Evolutionary conservation across 1,140 invertebrate genomes (phyloP).

Genomic region (Cephus cinctus): DNA sequence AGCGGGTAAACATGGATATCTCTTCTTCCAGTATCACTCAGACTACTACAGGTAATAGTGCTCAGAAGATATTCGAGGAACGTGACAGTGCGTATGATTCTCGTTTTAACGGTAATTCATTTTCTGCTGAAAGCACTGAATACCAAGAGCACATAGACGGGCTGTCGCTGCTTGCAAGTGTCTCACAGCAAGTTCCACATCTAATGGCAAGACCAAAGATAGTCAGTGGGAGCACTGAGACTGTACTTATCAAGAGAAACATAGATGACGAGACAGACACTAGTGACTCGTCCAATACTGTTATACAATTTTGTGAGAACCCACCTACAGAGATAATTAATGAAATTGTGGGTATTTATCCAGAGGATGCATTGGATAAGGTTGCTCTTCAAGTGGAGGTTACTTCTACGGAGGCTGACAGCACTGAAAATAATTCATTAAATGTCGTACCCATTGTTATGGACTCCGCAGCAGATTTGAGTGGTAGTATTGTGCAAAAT

Average conservation of each 20-base stretch:
- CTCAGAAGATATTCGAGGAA: too few relatives aligned
- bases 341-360: conserved; percentile 33
- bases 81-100: too few relatives aligned
- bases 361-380: conserved; percentile 37
- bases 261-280: conserved; percentile 11
- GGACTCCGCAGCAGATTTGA: conserved; percentile 23
- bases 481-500: conserved; percentile 23
- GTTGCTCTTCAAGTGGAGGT: conserved; percentile 43
- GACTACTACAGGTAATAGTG: too few relatives aligned
- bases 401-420: conserved; percentile 23
- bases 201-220: conserved; percentile 5
- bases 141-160: conserved; percentile 44
- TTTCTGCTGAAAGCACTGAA: too few relatives aligned
- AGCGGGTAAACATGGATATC: too few relatives aligned
- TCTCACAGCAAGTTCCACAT: conserved; percentile 36
- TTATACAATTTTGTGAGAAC: conserved; percentile 22
- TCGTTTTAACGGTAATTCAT: too few relatives aligned
- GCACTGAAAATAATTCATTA: conserved; percentile 10
- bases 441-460: conserved; percentile 16
- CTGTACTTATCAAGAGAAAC: conserved; percentile 36
- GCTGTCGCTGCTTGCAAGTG: conserved; percentile 45
- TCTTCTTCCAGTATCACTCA: too few relatives aligned
- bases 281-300: conserved; percentile 22
- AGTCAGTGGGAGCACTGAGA: conserved; percentile 6
- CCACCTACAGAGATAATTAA: conserved; percentile 23